Base-by-base conservation (phyloP, 2,888 invertebrate species). In the Aricia artaxerxes region DNA sequence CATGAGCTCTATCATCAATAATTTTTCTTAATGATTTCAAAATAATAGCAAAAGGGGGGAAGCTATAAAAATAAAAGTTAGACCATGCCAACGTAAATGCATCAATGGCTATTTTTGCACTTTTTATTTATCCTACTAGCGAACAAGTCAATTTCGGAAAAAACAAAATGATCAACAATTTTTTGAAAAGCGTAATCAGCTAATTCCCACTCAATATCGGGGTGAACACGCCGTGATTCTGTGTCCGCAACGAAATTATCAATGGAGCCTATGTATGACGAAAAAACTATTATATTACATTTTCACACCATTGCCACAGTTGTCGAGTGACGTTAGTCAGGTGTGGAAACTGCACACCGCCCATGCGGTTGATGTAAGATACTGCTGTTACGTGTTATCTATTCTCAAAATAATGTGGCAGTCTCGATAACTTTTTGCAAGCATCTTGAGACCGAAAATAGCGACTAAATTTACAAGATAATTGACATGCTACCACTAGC, bases 361-460 rank as follows among this genome's bases (percentile, higher is more conserved):
- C 73, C 73, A 73, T 81, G 6, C 81, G 77, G 76, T 83, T 83
- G 11, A 81, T 73, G 11, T 81, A 78, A 31, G 57, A 78, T 0
- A 81, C 79, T 0, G 80, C 73, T 2, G 82, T 81, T 4, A 24
- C 24, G 78, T 80, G 11, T 81, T 82, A 31, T 82, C 82, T n/a
- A 80, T 77, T 16, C 80, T 78, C 1, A 82, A 64, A n/a, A 80
- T 38, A 60, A 82, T 80, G 31, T 60, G n/a, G 61, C 81, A 79
- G 44, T 81, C 75, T 11, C 6, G 0, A 53, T 31, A 11, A 60
- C 73, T 9, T 7, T 49, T 61, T n/a, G 80, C 78, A 53, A 80
- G 79, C 3, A 35, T 57, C 49, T 81, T 79, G 7, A 80, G 31
- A 2, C 64, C 80, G 0, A 79, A 61, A 69, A 80, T 78, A 13